phyloP scores from a whole-genome alignment of 2,113 vertebrate genomes.

The Ophthalmolycus amberensis region DNA sequence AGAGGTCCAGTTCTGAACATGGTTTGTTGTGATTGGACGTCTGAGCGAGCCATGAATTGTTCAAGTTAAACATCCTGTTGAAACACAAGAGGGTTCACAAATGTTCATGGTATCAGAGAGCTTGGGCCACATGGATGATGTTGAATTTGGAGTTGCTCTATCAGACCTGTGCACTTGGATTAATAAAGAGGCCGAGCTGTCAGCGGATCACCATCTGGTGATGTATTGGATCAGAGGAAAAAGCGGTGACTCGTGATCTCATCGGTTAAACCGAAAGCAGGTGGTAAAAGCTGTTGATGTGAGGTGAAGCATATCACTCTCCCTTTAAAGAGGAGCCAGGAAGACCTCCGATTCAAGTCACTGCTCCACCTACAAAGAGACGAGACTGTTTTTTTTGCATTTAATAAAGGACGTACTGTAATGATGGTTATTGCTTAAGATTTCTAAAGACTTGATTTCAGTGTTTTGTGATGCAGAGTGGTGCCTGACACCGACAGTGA shows the following conservation, averaged over 20 bases:
- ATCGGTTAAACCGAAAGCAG: slow-evolving; percentile 5
- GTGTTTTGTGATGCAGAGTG: not conserved
- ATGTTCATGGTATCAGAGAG: not conserved
- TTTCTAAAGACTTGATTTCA: not conserved
- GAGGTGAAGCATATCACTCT: not conserved
- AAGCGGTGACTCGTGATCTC: not conserved
- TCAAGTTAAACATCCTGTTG: slow-evolving; percentile 18
- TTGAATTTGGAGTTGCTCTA: slow-evolving; percentile 7
- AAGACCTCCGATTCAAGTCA: not conserved
- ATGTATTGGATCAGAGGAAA: not conserved
- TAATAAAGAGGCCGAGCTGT: not conserved
- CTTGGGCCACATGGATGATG: not conserved
- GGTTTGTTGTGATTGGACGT: slow-evolving; percentile 33
- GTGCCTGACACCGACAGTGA: not conserved
- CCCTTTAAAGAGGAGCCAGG: not conserved
- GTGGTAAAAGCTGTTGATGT: slow-evolving; percentile 5
- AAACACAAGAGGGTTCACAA: not conserved
- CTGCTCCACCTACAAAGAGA: no score
- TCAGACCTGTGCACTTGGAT: not conserved
- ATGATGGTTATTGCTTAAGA: not conserved
- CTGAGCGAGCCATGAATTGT: not conserved
- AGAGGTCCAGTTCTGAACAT: not conserved
- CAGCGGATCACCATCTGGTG: slow-evolving; percentile 13
- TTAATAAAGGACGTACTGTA: not conserved
- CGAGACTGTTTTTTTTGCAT: not conserved